Percentiles rank a stretch among this genome's conserved stretches.
Conservation (phyloP, 2,888 invertebrate species). For the Tupiocoris notatus region DNA sequence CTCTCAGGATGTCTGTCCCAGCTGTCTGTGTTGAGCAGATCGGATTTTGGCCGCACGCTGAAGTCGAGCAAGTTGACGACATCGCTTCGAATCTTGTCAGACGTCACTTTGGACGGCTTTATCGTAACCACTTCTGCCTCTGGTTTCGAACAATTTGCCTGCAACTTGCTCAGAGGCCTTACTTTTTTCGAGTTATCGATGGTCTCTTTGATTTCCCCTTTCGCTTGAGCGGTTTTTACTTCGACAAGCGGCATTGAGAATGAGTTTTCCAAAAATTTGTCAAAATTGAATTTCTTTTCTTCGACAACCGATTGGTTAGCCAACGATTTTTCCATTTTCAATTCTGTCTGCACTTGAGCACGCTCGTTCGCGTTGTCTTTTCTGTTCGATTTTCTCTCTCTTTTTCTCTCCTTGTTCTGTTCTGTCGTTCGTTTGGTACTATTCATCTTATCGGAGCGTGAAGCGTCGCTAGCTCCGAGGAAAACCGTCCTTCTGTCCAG, state of each 20-base stretch:
- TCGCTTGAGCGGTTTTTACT: no score
- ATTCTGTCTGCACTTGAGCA: no score
- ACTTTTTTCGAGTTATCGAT: background rate
- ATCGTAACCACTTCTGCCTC: background rate
- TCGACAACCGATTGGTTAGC: background rate
- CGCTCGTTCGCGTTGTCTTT: no score
- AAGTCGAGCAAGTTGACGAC: conserved; percentile 14
- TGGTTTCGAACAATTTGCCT: background rate
- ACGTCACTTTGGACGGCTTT: background rate
- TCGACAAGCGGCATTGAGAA: conserved; percentile 6
- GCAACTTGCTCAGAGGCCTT: background rate
- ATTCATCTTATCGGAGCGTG: background rate
- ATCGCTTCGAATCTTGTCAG: conserved; percentile 4
- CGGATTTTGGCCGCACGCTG: background rate
- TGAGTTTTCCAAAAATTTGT: conserved; percentile 21
- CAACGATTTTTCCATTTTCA: no score
- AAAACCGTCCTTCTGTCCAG: background rate
- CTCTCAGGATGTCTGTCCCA: background rate
- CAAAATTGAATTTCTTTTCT: background rate
- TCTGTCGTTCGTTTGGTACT: background rate
- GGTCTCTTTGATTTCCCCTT: background rate
- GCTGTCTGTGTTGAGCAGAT: background rate
- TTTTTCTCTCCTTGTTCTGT: no score
- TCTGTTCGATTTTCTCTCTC: no score
- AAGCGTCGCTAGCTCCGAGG: background rate